Percentiles rank a stretch among this genome's conserved stretches.
Evolutionary conservation across 2,113 vertebrate species (phyloP).

Genomic region (Castor canadensis): DNA sequence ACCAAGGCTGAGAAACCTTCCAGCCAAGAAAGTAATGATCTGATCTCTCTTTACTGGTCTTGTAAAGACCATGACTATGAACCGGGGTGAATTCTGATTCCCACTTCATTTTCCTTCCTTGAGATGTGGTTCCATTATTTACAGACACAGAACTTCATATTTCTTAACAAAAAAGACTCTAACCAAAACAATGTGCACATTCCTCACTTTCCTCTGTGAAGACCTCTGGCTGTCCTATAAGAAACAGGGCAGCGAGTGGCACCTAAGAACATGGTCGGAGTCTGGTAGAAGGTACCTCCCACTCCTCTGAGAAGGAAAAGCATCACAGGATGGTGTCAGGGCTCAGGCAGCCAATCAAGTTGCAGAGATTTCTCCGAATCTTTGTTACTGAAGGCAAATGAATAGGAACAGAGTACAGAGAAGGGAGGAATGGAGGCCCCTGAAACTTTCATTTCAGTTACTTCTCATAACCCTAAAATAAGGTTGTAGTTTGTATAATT

Average conservation of each 20-base stretch:
- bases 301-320: background rate
- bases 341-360: too few species aligned
- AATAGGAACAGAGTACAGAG: background rate
- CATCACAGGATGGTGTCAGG: background rate
- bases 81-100: background rate
- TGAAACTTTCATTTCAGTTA: background rate
- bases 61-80: background rate
- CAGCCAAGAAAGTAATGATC: background rate
- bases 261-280: background rate
- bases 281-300: rapidly evolving
- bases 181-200: background rate
- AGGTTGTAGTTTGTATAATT: background rate
- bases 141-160: background rate
- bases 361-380: background rate
- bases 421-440: too few species aligned
- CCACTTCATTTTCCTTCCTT: background rate
- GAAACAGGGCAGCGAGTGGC: background rate
- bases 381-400: background rate
- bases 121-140: background rate
- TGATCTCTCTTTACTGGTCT: background rate
- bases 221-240: background rate
- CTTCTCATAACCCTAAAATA: background rate
- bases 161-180: background rate
- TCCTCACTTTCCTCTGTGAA: background rate
- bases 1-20: background rate